These are phyloP conservation scores for Pseudoips prasinana DNA, from an alignment of 2,888 invertebrate genomes.

Conservation along the genomic window DNA sequence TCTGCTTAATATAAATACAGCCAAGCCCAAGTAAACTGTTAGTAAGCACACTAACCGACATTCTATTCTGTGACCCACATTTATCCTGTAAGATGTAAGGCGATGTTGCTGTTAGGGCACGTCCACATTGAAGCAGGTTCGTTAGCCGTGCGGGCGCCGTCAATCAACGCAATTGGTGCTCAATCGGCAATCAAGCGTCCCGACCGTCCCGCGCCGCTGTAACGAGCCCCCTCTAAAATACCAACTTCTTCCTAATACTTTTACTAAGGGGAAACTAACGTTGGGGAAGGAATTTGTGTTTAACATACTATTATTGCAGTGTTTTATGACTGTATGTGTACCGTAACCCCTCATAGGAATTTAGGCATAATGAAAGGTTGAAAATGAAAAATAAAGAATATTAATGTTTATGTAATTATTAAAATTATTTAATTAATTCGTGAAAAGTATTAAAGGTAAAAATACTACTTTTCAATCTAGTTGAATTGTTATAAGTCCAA, in stretches of 20 bases:
- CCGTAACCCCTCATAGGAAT: too few species aligned
- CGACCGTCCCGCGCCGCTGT: constrained; percentile 39
- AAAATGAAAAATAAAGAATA: too few species aligned
- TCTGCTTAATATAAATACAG: too few species aligned
- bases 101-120: constrained; percentile 35
- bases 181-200: constrained; percentile 79
- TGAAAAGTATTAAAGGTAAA: too few species aligned
- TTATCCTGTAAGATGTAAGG: constrained; percentile 17
- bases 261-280: constrained; percentile 30
- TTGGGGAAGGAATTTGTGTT: not conserved
- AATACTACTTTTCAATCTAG: too few species aligned
- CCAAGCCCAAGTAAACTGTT: too few species aligned
- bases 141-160: constrained; percentile 74
- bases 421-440: too few species aligned
- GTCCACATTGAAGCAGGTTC: constrained; percentile 77
- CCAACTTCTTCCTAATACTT: constrained; percentile 62
- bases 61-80: constrained; percentile 13
- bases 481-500: too few species aligned
- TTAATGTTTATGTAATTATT: too few species aligned
- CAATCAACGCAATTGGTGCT: constrained; percentile 82
- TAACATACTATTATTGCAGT: too few species aligned
- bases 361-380: too few species aligned
- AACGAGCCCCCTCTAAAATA: constrained; percentile 69
- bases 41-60: not conserved
- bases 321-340: too few species aligned